Evolutionary conservation across 2,113 vertebrate genomes (phyloP).

Genomic region (Enhydra lutris): DNA sequence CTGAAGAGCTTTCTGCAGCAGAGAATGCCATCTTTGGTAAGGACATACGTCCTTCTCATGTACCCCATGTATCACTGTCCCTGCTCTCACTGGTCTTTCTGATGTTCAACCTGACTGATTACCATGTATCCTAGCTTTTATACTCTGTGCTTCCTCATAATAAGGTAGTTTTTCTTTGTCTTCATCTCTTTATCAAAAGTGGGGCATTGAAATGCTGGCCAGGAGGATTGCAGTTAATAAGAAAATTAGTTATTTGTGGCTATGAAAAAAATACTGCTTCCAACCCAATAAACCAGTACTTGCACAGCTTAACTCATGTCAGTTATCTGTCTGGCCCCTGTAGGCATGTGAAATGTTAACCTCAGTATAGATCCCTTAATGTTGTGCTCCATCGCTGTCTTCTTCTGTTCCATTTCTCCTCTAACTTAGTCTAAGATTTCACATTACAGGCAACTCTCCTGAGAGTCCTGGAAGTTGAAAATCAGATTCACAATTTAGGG

Average conservation of each 20-base stretch:
- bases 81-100: fast-evolving
- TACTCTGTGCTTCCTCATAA: background rate
- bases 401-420: background rate
- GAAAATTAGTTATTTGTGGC: background rate
- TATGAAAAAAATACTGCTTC: background rate
- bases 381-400: background rate
- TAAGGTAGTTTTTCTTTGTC: background rate
- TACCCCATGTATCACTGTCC: no score
- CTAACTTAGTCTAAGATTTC: background rate
- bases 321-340: background rate
- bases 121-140: background rate
- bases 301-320: background rate
- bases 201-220: background rate
- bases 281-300: background rate
- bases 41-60: fast-evolving
- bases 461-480: background rate
- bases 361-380: background rate
- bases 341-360: background rate
- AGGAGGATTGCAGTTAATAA: background rate
- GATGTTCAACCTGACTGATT: background rate
- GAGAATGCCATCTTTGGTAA: background rate
- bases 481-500: background rate
- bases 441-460: background rate
- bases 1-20: background rate
- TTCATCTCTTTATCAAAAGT: background rate